Base-by-base conservation (phyloP, 1,140 invertebrate genomes). In the Onthophagus taurus region DNA sequence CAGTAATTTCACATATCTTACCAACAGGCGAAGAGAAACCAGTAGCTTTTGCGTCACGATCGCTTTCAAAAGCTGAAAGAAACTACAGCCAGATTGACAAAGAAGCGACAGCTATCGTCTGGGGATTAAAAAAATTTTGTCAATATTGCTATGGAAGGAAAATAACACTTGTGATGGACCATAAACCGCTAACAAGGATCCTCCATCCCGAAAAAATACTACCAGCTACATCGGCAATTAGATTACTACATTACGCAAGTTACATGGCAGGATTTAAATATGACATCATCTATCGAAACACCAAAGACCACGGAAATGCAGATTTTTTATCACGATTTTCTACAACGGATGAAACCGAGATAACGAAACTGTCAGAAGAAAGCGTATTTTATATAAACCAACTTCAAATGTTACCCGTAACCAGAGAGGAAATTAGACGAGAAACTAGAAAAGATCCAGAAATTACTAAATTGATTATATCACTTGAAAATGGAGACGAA, bases 81-180 rank as follows among this genome's bases (percentile, higher is more conserved):
- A 45, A 47, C 31, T 54, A 54, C 38, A 49, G 52, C 7, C 52
- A 54, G 41, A 21, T 55, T 0, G 52, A 57, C 26, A 48, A 39
- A 21, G 50, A 57, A 38, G 49, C 45, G 1, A 38, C 50, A 17
- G 55, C 37, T 0, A 44, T 56, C 33, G 42, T 50, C 13, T 65
- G 60, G 64, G 52, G 60, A 47, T 43, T 68, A 34, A 57, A 58
- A 38, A 65, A 64, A 43, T 73, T 72, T 49, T 64, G 70, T 42
- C 43, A 71, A 12, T 74, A 67, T 17, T 31, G 75, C 0, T 68
- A 62, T 51, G 70, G 70, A 11, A 35, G 64, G 1, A 48, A 61
- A 38, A 74, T 72, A 50, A 53, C 53, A 0, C 44, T 75, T 1
- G 44, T 63, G 4, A 70, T 67, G 1, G 72, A 75, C 47, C 63